These are phyloP conservation scores for Anthophora plumipes DNA, from an alignment of 2,888 invertebrate genomes.

Conservation along the genomic window DNA sequence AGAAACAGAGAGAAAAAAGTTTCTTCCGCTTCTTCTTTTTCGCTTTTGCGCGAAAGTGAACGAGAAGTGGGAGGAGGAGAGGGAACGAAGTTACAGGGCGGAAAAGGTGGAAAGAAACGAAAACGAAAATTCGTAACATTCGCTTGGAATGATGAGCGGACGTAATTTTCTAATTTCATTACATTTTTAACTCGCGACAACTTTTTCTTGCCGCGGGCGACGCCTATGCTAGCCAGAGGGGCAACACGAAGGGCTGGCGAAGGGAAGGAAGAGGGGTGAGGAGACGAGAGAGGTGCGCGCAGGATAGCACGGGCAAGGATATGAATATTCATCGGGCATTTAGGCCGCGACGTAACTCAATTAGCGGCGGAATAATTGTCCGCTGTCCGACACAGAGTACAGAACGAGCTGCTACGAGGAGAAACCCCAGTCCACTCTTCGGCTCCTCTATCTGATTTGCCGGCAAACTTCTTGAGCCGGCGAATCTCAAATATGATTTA, in stretches of 20 bases:
- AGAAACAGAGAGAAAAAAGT: neutral
- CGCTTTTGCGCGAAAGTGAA: neutral
- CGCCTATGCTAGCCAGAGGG: conserved; percentile 2
- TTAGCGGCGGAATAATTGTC: conserved; percentile 80
- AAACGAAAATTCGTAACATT: conserved; percentile 66
- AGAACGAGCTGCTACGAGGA: conserved; percentile 65
- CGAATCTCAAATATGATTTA: conserved; percentile 61
- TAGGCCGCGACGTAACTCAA: conserved; percentile 79
- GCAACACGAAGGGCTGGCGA: neutral
- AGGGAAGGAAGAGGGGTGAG: neutral
- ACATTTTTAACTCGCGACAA: conserved; percentile 72
- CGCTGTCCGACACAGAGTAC: conserved; percentile 71
- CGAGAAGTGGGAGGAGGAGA: neutral
- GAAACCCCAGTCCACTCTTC: conserved; percentile 54
- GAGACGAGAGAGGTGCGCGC: conserved; percentile 35
- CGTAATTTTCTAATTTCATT: conserved; percentile 74
- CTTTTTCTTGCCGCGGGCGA: conserved; percentile 67
- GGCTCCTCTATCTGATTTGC: conserved; percentile 68
- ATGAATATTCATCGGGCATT: conserved; percentile 82
- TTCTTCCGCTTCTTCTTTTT: neutral
- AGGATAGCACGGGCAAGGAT: conserved; percentile 54
- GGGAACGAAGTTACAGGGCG: conserved; percentile 24
- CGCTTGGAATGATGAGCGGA: conserved; percentile 69
- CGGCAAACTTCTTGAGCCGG: conserved; percentile 71
- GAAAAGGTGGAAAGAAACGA: conserved; percentile 40